A percentile compares a stretch with the other conserved stretches of the same genome.
phyloP scores from a whole-genome alignment of 2,888 invertebrate species.

The Lasioglossum zephyrum region DNA sequence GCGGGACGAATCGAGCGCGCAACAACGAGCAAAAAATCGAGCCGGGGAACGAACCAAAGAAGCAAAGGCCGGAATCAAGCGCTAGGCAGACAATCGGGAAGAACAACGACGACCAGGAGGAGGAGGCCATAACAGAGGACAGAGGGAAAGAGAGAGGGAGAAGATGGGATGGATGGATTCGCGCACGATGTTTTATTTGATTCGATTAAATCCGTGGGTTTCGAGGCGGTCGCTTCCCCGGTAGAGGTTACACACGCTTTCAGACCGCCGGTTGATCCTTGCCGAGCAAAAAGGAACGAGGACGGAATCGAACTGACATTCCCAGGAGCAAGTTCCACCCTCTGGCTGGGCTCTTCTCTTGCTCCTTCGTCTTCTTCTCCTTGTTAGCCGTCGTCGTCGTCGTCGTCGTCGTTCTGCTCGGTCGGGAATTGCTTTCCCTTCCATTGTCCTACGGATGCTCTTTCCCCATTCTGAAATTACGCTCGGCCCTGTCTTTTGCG shows the following conservation, averaged over 20 bases:
- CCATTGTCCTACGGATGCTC: constrained; percentile 54
- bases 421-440: constrained; percentile 41
- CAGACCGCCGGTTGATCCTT: constrained; percentile 41
- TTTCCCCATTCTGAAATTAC: constrained; percentile 52
- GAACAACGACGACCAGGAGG: not conserved
- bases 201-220: constrained; percentile 67
- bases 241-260: constrained; percentile 49
- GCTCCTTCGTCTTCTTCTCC: constrained; percentile 29
- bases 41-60: not conserved
- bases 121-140: not conserved
- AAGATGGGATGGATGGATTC: constrained; percentile 20
- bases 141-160: constrained; percentile 20
- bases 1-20: constrained; percentile 29
- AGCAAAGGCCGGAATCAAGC: not conserved
- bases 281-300: constrained; percentile 59
- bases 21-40: constrained; percentile 25
- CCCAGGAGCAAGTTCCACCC: constrained; percentile 59
- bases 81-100: constrained; percentile 15
- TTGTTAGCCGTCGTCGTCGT: not conserved
- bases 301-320: constrained; percentile 71
- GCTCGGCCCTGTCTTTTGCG: constrained; percentile 22
- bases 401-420: constrained; percentile 2
- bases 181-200: constrained; percentile 58
- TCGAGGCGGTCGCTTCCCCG: constrained; percentile 30
- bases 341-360: constrained; percentile 21